These are phyloP conservation scores for Falco biarmicus DNA, from an alignment of 2,797 vertebrate genomes.

Conservation along the genomic window DNA sequence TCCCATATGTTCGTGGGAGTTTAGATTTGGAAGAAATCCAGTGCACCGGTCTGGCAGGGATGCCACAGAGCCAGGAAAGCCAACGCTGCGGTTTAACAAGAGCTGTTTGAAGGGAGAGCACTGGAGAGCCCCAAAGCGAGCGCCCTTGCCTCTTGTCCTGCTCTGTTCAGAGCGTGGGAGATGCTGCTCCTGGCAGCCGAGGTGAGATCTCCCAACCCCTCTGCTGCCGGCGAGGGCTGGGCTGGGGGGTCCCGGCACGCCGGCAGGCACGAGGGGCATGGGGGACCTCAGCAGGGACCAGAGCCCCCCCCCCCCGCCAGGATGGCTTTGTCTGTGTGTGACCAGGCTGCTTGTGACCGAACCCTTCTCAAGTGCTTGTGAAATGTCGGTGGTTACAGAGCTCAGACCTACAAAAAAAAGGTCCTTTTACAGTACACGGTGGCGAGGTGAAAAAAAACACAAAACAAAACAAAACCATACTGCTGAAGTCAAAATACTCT, in stretches of 20 bases:
- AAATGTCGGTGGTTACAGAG: conserved; percentile 42
- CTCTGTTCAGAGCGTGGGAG: background rate
- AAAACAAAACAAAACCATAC: background rate
- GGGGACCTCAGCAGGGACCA: background rate
- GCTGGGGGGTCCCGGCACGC: background rate
- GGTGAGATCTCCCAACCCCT: background rate
- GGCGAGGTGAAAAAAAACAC: conserved; percentile 4
- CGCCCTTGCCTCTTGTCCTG: background rate
- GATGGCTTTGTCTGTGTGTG: background rate
- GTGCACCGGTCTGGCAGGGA: background rate
- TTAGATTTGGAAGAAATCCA: background rate
- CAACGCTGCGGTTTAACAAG: accelerated
- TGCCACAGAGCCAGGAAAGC: background rate
- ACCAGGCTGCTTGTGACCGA: conserved; percentile 55
- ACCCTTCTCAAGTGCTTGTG: conserved; percentile 71
- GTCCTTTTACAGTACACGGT: conserved; percentile 39
- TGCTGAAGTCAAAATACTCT: conserved; percentile 66
- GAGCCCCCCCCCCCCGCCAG: background rate
- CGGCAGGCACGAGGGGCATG: accelerated
- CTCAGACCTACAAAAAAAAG: conserved; percentile 1
- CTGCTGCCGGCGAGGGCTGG: background rate
- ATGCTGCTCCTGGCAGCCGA: background rate
- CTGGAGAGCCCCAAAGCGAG: background rate
- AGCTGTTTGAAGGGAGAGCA: background rate
- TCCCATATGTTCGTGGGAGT: accelerated